A percentile compares a stretch with the other conserved stretches of the same genome.
phyloP scores from a whole-genome alignment of 2,113 vertebrate genomes.

The Rhadina sibilatrix region DNA sequence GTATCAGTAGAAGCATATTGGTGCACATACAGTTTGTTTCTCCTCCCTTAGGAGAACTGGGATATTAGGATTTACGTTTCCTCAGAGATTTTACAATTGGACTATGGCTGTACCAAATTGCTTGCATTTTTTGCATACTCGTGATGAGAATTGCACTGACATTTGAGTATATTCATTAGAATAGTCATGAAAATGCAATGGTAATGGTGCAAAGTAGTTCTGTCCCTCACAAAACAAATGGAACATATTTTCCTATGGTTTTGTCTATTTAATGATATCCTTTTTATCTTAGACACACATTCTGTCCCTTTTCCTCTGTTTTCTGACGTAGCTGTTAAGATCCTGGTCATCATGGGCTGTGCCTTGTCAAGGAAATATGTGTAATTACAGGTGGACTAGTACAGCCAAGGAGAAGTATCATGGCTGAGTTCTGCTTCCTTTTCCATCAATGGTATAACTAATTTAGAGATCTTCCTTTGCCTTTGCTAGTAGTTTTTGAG shows the following conservation, averaged over 20 bases:
- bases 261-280: not conserved
- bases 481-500: not conserved
- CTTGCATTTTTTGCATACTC: not conserved
- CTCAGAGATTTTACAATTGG: not conserved
- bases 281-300: not conserved
- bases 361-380: not conserved
- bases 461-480: not conserved
- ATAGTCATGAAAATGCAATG: not conserved
- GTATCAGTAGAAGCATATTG: not conserved
- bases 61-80: not conserved
- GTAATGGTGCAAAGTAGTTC: not conserved
- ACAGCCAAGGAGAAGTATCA: not conserved
- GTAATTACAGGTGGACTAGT: not conserved
- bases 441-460: not conserved
- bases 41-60: not conserved
- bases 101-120: not conserved
- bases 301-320: not conserved
- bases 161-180: constrained; percentile 9
- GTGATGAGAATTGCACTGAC: constrained; percentile 19
- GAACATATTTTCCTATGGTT: not conserved
- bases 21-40: not conserved
- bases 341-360: not conserved
- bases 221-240: not conserved
- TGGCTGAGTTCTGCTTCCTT: not conserved
- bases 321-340: not conserved